These are phyloP conservation scores for Aphelinus atriplicis DNA, from an alignment of 1,140 invertebrate genomes.

Conservation along the genomic window DNA sequence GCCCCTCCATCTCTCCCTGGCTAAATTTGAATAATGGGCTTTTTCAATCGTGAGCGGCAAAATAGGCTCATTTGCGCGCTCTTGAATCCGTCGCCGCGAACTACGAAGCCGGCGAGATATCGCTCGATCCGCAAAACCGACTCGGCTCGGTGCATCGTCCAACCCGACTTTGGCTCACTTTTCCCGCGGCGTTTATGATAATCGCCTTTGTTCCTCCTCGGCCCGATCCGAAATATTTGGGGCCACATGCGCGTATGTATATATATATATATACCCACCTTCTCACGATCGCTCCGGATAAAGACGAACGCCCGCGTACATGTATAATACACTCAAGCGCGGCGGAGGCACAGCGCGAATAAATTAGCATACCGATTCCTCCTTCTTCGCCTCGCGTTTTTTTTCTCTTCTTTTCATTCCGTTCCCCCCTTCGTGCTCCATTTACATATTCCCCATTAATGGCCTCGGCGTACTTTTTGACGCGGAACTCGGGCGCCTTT, in stretches of 20 bases:
- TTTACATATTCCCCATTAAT: slow-evolving; percentile 39
- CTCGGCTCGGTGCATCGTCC: background rate
- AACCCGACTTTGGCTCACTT: background rate
- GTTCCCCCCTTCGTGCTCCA: slow-evolving; percentile 19
- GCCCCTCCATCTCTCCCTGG: background rate
- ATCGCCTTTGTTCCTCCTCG: slow-evolving; percentile 17
- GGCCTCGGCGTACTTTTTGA: slow-evolving; percentile 34
- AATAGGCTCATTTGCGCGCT: slow-evolving; percentile 34
- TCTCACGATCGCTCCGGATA: slow-evolving; percentile 22
- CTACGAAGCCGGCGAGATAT: no score
- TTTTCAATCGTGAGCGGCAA: slow-evolving; percentile 35
- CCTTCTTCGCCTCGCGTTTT: background rate
- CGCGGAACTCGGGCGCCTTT: slow-evolving; percentile 28
- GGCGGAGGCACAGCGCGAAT: slow-evolving; percentile 13
- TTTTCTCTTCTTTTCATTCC: slow-evolving; percentile 11
- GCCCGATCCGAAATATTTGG: background rate
- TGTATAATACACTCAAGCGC: slow-evolving; percentile 32
- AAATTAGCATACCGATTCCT: slow-evolving; percentile 31
- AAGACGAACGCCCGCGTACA: slow-evolving; percentile 20
- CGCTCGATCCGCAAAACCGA: slow-evolving; percentile 34
- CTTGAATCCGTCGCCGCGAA: slow-evolving; percentile 14
- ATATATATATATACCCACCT: background rate
- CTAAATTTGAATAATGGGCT: slow-evolving; percentile 39
- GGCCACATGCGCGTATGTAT: background rate
- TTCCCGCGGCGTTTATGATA: slow-evolving; percentile 20